Evolutionary conservation across 2,888 invertebrate species (phyloP).

Genomic region (Cosmorhoe ocellata): DNA sequence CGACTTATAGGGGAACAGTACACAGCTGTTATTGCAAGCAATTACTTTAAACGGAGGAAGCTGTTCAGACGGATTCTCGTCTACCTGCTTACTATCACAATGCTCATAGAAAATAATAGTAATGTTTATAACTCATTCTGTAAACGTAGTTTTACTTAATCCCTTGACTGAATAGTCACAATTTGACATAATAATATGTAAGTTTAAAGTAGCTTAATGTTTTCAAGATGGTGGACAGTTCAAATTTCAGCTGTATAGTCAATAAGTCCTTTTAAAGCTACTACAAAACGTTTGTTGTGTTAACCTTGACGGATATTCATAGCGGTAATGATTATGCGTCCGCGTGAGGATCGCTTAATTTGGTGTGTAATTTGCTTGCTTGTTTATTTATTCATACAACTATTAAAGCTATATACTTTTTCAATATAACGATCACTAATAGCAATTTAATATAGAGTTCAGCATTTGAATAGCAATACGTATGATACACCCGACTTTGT

Average conservation of each 20-base stretch:
- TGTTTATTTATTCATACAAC: conserved; percentile 11
- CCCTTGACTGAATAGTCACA: conserved; percentile 54
- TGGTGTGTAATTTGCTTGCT: conserved; percentile 10
- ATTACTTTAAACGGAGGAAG: conserved; percentile 16
- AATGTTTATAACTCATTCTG: conserved; percentile 5
- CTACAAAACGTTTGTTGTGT: conserved; percentile 38
- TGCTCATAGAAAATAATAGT: conserved; percentile 5
- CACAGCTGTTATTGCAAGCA: conserved; percentile 10
- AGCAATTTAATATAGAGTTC: too few relatives aligned
- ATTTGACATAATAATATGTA: conserved; percentile 61
- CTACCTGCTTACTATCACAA: conserved; percentile 13
- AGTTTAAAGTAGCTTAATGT: conserved; percentile 73
- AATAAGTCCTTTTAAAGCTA: conserved; percentile 46
- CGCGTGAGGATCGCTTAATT: conserved; percentile 38
- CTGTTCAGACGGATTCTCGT: conserved; percentile 8
- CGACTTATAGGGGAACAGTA: conserved; percentile 12
- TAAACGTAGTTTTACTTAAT: conserved; percentile 32
- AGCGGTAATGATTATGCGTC: conserved; percentile 43
- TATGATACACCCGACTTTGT: too few relatives aligned
- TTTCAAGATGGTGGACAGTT: conserved; percentile 63
- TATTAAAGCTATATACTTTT: background rate
- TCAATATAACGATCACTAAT: too few relatives aligned
- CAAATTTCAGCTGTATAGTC: conserved; percentile 58
- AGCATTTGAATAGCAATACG: too few relatives aligned
- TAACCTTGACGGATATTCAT: conserved; percentile 62